phyloP scores from a whole-genome alignment of 2,113 vertebrate species.

The Perca schrenkii region DNA sequence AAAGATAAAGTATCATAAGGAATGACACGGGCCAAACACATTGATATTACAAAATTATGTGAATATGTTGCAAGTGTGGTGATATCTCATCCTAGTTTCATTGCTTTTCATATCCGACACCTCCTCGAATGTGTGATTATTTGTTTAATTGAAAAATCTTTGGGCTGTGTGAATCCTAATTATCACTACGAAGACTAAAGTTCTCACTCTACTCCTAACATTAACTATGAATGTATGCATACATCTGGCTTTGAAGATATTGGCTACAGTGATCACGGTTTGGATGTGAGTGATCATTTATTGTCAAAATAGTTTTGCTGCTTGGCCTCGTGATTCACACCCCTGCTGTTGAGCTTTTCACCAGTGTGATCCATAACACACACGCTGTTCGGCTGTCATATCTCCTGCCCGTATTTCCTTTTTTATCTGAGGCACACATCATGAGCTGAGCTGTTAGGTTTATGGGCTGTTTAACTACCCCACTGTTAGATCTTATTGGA shows the following conservation, averaged over 20 bases:
- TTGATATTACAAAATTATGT: not conserved
- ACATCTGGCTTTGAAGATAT: constrained; percentile 26
- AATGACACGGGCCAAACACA: not conserved
- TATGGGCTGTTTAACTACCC: constrained; percentile 77
- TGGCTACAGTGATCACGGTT: not conserved
- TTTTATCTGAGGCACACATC: constrained; percentile 74
- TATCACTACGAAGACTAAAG: constrained; percentile 30
- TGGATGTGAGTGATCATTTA: constrained; percentile 31
- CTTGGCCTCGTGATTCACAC: constrained; percentile 40
- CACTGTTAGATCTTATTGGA: constrained; percentile 74
- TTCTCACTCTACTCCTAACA: constrained; percentile 8
- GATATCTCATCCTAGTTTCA: constrained; percentile 18
- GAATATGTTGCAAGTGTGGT: not conserved
- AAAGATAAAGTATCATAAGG: not conserved
- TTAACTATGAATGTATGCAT: constrained; percentile 23
- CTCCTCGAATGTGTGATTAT: constrained; percentile 24
- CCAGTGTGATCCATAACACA: constrained; percentile 58
- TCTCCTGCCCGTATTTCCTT: constrained; percentile 68
- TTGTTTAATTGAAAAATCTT: constrained; percentile 22
- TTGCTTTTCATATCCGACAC: constrained; percentile 20
- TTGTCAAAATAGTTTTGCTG: constrained; percentile 41
- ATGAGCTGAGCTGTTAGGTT: constrained; percentile 71
- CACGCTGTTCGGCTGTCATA: constrained; percentile 66
- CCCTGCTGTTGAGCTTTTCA: constrained; percentile 51
- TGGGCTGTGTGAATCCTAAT: constrained; percentile 25